Evolutionary conservation across 2,888 invertebrate genomes (phyloP).

Genomic region (Corbicula japonica): DNA sequence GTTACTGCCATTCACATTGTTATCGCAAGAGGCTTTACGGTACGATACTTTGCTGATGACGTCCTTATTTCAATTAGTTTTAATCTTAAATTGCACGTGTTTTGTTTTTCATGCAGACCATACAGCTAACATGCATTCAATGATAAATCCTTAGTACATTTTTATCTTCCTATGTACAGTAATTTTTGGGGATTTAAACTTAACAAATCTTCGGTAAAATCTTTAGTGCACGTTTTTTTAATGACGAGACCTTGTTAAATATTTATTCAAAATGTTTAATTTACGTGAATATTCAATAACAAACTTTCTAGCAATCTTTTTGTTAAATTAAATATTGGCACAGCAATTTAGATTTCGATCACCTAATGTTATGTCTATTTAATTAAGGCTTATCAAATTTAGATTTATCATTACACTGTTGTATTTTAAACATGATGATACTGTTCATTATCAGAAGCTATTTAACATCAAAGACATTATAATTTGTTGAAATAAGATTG

Average conservation of each 20-base stretch:
- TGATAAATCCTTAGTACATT: no score
- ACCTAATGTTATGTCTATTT: slow-evolving; percentile 24
- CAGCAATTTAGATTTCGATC: slow-evolving; percentile 21
- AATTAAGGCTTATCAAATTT: slow-evolving; percentile 5
- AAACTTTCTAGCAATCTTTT: slow-evolving; percentile 23
- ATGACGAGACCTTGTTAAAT: slow-evolving; percentile 2
- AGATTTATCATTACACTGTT: slow-evolving; percentile 29
- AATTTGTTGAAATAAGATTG: no score
- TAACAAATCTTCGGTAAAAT: no score
- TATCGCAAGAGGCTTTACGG: no score
- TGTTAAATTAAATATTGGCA: slow-evolving; percentile 28
- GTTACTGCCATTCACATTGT: no score
- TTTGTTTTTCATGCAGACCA: no score
- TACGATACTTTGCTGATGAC: no score
- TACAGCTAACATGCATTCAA: no score
- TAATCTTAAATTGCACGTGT: no score
- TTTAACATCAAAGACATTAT: slow-evolving; percentile 24
- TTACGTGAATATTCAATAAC: slow-evolving; percentile 23
- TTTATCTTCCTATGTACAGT: no score
- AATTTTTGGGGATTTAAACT: no score
- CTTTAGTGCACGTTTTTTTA: background rate
- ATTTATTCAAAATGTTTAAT: slow-evolving; percentile 28
- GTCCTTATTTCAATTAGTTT: no score
- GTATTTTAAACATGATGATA: slow-evolving; percentile 30
- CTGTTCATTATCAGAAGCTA: slow-evolving; percentile 10